Conservation (phyloP, 2,797 vertebrate genomes). For the Platalea minor region DNA sequence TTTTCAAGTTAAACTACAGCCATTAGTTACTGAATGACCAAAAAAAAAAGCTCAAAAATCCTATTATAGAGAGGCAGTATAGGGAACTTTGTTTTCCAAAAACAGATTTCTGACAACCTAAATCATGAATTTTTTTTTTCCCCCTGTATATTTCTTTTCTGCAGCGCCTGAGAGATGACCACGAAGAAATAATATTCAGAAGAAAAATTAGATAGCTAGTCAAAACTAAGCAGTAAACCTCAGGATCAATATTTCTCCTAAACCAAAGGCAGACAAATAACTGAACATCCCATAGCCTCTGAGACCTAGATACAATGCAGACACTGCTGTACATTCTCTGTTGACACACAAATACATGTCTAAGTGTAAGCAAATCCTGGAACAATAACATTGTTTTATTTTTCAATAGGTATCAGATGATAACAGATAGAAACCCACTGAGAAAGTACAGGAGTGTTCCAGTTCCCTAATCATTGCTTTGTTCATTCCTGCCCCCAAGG, state of each 20-base stretch:
- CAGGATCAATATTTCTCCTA: not conserved
- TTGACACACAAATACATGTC: not conserved
- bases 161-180: not conserved
- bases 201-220: not conserved
- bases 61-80: not conserved
- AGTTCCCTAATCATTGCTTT: not conserved
- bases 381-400: not conserved
- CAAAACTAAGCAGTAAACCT: not conserved
- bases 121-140: not conserved
- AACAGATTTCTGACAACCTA: not conserved
- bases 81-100: not conserved
- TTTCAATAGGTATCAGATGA: not conserved
- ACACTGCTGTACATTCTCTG: not conserved
- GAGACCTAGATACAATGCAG: not conserved
- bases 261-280: not conserved
- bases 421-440: not conserved
- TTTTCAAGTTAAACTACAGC: not conserved
- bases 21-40: not conserved
- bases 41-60: not conserved
- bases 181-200: not conserved
- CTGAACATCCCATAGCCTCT: not conserved
- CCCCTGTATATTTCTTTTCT: not conserved
- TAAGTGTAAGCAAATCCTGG: not conserved
- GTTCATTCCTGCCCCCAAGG: not conserved
- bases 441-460: not conserved